phyloP scores from a whole-genome alignment of 2,113 vertebrate genomes.

The Hippolais icterina region DNA sequence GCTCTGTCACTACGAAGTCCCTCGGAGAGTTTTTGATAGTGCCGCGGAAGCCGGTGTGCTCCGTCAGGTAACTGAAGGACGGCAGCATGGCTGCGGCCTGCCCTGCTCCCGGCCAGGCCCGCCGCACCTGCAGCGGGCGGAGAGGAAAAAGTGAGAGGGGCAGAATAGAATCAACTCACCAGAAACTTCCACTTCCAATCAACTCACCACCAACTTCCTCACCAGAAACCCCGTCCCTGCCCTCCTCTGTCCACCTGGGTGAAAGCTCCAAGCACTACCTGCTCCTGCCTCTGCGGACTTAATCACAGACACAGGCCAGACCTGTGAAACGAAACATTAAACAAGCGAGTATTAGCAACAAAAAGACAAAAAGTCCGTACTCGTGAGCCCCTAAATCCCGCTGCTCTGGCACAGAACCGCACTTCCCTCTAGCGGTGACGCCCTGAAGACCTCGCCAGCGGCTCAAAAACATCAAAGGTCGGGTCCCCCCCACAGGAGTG shows the following conservation, averaged over 20 bases:
- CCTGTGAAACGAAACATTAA: background rate
- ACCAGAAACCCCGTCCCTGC: background rate
- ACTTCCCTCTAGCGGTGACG: background rate
- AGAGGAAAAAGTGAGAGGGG: too few species aligned
- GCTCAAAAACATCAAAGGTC: fast-evolving
- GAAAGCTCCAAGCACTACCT: background rate
- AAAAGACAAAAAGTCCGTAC: background rate
- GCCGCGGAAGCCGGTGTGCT: slow-evolving; percentile 85
- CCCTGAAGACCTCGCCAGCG: background rate
- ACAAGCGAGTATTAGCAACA: background rate
- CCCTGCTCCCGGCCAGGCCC: slow-evolving; percentile 28
- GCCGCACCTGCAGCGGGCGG: background rate
- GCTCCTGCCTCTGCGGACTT: background rate
- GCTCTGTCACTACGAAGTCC: slow-evolving; percentile 91
- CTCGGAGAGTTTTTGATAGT: slow-evolving; percentile 83
- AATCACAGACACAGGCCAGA: background rate
- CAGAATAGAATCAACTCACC: fast-evolving
- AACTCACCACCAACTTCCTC: background rate
- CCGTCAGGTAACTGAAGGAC: slow-evolving; percentile 74
- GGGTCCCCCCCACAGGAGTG: fast-evolving
- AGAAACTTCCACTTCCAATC: background rate
- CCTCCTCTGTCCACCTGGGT: background rate
- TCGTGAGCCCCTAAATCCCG: background rate
- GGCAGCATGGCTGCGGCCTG: background rate
- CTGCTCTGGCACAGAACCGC: background rate